These are phyloP conservation scores for Acleris literana DNA, from an alignment of 2,888 invertebrate genomes.

Conservation along the genomic window DNA sequence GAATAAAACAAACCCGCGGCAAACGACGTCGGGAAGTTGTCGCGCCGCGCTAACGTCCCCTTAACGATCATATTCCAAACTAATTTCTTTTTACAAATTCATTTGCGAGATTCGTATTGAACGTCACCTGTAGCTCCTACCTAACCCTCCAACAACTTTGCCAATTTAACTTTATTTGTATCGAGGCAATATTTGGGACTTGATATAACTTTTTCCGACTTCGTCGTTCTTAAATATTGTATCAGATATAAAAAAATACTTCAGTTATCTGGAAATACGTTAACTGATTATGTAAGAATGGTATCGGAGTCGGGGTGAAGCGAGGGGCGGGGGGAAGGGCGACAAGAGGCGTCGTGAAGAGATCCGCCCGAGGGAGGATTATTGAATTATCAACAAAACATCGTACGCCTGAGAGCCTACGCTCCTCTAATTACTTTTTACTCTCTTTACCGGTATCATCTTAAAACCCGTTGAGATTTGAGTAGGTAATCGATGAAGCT, in stretches of 20 bases:
- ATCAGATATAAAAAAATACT: conserved; percentile 63
- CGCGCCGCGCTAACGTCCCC: conserved; percentile 35
- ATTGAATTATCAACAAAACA: conserved; percentile 82
- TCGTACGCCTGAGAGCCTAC: conserved; percentile 70
- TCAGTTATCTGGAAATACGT: conserved; percentile 48
- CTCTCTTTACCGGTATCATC: conserved; percentile 63
- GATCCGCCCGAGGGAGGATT: conserved; percentile 69
- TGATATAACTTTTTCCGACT: conserved; percentile 66
- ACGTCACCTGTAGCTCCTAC: conserved; percentile 62
- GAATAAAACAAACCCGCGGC: conserved; percentile 42
- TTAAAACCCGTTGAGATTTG: conserved; percentile 66
- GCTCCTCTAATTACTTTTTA: conserved; percentile 76
- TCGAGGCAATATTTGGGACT: conserved; percentile 69
- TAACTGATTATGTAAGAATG: conserved; percentile 71
- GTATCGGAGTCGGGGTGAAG: conserved; percentile 55
- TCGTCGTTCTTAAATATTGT: conserved; percentile 63
- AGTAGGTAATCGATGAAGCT: conserved; percentile 64
- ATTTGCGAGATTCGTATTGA: conserved; percentile 63
- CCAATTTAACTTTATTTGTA: conserved; percentile 83
- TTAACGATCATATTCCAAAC: conserved; percentile 51
- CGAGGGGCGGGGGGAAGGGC: conserved; percentile 44
- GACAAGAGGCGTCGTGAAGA: conserved; percentile 59
- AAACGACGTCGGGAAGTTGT: conserved; percentile 14
- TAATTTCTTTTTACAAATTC: conserved; percentile 64
- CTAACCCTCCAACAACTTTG: conserved; percentile 66